Conservation (phyloP, 2,888 invertebrate genomes). For the Ctena decussata region DNA sequence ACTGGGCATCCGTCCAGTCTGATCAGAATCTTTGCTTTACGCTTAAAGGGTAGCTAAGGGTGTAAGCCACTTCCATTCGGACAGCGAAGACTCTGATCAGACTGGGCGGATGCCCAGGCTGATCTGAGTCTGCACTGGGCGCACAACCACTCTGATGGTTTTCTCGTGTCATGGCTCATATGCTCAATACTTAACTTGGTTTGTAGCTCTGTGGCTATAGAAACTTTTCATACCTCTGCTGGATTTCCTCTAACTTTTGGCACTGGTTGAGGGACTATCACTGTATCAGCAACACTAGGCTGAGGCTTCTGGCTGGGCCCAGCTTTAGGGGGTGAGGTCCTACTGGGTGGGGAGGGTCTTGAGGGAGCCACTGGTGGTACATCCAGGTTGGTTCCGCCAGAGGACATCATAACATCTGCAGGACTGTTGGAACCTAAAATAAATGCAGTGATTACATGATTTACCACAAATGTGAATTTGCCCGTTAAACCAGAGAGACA, state of each 20-base stretch:
- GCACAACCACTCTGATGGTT: too few species aligned
- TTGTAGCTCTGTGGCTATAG: too few species aligned
- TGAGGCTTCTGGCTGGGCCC: background rate
- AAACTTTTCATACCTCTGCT: slow-evolving; percentile 58
- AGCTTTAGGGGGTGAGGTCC: slow-evolving; percentile 45
- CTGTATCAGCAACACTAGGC: slow-evolving; percentile 26
- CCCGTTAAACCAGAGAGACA: too few species aligned
- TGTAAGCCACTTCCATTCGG: too few species aligned
- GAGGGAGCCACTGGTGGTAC: slow-evolving; percentile 44
- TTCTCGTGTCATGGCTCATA: too few species aligned
- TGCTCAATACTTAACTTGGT: too few species aligned
- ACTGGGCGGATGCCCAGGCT: background rate
- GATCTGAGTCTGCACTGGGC: background rate
- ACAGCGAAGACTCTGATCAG: background rate
- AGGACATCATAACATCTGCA: slow-evolving; percentile 60
- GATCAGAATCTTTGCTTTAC: too few species aligned
- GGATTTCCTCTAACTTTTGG: slow-evolving; percentile 63
- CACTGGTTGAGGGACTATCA: slow-evolving; percentile 61
- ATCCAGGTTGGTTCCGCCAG: slow-evolving; percentile 3
- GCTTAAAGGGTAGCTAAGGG: too few species aligned
- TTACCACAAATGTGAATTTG: too few species aligned
- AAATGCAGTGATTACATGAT: too few species aligned
- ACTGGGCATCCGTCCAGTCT: too few species aligned
- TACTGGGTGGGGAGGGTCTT: slow-evolving; percentile 57
- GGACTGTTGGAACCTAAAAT: slow-evolving; percentile 76